Conservation (phyloP, 2,113 vertebrate genomes). For the Sebastes schlegelii region DNA sequence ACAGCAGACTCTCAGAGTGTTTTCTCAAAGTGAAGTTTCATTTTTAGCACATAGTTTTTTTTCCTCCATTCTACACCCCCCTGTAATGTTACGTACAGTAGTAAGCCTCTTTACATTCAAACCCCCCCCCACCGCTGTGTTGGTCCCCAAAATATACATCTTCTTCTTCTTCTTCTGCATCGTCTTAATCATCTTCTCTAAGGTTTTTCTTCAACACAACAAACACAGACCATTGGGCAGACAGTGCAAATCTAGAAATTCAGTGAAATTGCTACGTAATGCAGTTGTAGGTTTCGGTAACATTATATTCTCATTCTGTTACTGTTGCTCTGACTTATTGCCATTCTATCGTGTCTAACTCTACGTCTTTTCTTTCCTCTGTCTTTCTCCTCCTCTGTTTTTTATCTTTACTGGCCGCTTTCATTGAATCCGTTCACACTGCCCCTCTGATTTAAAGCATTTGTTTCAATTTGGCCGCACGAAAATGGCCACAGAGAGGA, state of each 20-base stretch:
- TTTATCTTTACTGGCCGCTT: slow-evolving; percentile 30
- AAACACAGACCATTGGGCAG: slow-evolving; percentile 79
- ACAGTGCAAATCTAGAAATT: slow-evolving; percentile 83
- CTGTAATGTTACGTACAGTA: slow-evolving; percentile 77
- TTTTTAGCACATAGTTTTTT: slow-evolving; percentile 80
- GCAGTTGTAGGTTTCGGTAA: slow-evolving; percentile 73
- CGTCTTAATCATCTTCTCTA: slow-evolving; percentile 70
- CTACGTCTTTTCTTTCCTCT: slow-evolving; percentile 55
- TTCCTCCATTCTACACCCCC: slow-evolving; percentile 73
- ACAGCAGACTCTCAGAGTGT: slow-evolving; percentile 57
- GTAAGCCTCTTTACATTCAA: slow-evolving; percentile 81
- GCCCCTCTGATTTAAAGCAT: slow-evolving; percentile 32
- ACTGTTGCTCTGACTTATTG: slow-evolving; percentile 79
- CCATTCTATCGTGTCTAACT: slow-evolving; percentile 64
- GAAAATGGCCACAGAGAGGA: slow-evolving; percentile 30
- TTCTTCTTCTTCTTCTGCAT: slow-evolving; percentile 63
- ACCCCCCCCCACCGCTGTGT: slow-evolving; percentile 64
- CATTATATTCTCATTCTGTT: slow-evolving; percentile 67
- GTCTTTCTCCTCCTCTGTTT: slow-evolving; percentile 48
- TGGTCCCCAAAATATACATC: slow-evolving; percentile 85
- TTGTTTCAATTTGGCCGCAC: slow-evolving; percentile 14
- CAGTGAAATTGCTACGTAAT: slow-evolving; percentile 81
- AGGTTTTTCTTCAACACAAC: slow-evolving; percentile 76
- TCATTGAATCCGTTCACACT: slow-evolving; percentile 4
- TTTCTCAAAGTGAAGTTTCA: slow-evolving; percentile 84